Percentiles rank a stretch among this genome's conserved stretches.
Evolutionary conservation across 2,888 invertebrate genomes (phyloP).

Genomic region (Thelaira solivaga): DNA sequence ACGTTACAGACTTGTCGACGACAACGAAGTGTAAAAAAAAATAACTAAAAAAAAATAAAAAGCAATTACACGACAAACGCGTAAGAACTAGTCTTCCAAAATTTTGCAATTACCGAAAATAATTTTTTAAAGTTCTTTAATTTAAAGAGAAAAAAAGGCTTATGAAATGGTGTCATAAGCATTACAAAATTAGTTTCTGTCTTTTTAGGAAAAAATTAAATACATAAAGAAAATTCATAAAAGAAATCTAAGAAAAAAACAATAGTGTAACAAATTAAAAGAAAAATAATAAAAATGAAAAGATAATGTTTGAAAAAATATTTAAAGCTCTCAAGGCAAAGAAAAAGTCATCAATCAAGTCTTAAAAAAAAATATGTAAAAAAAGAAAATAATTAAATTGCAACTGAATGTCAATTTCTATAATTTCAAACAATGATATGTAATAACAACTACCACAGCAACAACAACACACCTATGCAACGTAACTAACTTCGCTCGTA

Average conservation of each 20-base stretch:
- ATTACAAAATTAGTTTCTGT: constrained; percentile 16
- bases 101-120: constrained; percentile 31
- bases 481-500: constrained; percentile 26
- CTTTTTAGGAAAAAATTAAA: neutral
- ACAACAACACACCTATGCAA: constrained; percentile 34
- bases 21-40: constrained; percentile 32
- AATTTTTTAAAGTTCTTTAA: constrained; percentile 21
- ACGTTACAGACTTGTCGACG: constrained; percentile 57
- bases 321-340: too few species aligned
- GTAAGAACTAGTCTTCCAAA: constrained; percentile 59
- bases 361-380: neutral
- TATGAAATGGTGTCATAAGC: constrained; percentile 39
- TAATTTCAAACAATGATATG: constrained; percentile 25
- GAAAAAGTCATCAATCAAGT: neutral
- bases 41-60: too few species aligned
- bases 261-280: constrained; percentile 6
- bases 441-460: constrained; percentile 14
- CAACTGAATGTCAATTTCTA: constrained; percentile 16
- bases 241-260: neutral
- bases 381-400: constrained; percentile 12
- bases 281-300: constrained; percentile 16
- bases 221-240: neutral
- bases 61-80: constrained; percentile 39
- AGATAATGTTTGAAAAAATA: constrained; percentile 12
- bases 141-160: constrained; percentile 13